Evolutionary conservation across 2,888 invertebrate genomes (phyloP), one percentile per base, ranked within the genome.

Genomic region (Epistrophe eligans): DNA sequence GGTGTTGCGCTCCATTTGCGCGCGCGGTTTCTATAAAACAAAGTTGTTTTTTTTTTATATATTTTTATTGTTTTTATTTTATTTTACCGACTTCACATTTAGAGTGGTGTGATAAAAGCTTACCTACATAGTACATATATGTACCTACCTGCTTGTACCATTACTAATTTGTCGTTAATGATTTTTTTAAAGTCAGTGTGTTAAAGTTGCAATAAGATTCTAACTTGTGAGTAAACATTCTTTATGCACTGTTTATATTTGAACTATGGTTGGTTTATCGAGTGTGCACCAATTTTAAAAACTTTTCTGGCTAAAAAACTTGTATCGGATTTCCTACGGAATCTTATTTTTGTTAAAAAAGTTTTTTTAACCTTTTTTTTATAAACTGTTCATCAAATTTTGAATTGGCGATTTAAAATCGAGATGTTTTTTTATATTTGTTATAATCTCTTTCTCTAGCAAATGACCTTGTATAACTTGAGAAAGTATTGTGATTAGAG

Each of bases 1-100:
- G 32, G 70, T 70, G 82, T 72, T 77, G 45, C 71, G 82, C 71
- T 77, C 71, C 82, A 82, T 82, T 82, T 82, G 82, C 35, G 62
- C 28, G 40, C 10, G 76, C 71, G 82, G 77, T 77, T 82, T 40
- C 35, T 77, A 77, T 72, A 77, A 77, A 71, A 82, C 2, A 4
- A 9, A 55, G 71, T 77, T 76, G 28, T 40, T 60, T 11, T 13
- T 40, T 60, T 13, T 60, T 19, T 19, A 13, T 19, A 24, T 13
- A 1, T 19, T 24, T 7, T 40, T 60, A 3, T n/a, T 62, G 24
- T 40, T 28, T 4, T 55, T 9, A 24, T 40, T 24, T 43, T 24
- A 8, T n/a, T 45, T 64, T 64, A 10, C 40, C 28, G 43, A 64
- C 62, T 64, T 45, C 40, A 1, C 11, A 45, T 9, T 32, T n/a